Evolutionary conservation across 2,113 vertebrate genomes (phyloP).

Genomic region (Rallus limicola): DNA sequence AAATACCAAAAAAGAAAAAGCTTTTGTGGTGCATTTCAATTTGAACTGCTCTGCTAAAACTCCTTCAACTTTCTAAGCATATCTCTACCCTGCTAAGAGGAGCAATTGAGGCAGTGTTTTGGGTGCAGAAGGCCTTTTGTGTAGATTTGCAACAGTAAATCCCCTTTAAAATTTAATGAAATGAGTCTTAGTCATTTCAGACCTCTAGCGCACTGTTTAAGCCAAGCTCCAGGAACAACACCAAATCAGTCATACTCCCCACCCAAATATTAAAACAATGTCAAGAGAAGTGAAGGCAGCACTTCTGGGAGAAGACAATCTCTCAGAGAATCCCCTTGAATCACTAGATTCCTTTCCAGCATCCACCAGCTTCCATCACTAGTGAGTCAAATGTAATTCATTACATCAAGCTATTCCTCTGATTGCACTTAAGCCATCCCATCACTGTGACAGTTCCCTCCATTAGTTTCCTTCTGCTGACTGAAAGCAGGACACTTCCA

Average conservation of each 20-base stretch:
- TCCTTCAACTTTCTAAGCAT: neutral
- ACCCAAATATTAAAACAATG: neutral
- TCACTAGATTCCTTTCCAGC: neutral
- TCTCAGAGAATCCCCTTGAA: neutral
- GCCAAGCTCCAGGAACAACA: neutral
- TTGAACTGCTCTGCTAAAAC: neutral
- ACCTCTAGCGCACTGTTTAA: neutral
- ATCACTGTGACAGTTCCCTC: neutral
- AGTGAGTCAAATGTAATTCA: accelerated
- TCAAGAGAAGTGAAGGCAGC: neutral
- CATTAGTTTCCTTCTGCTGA: accelerated
- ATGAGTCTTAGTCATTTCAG: neutral
- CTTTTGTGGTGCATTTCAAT: neutral
- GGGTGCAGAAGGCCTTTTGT: neutral
- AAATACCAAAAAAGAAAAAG: neutral
- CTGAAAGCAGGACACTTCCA: neutral
- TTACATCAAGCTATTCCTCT: neutral
- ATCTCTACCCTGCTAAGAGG: neutral
- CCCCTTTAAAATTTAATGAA: neutral
- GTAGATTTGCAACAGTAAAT: neutral
- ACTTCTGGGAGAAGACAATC: neutral
- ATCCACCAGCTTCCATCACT: neutral
- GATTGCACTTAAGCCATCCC: neutral
- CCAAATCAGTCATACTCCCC: neutral
- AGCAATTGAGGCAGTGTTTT: neutral